Evolutionary conservation across 2,888 invertebrate species (phyloP).

Genomic region (Hemistola chrysoprasaria): DNA sequence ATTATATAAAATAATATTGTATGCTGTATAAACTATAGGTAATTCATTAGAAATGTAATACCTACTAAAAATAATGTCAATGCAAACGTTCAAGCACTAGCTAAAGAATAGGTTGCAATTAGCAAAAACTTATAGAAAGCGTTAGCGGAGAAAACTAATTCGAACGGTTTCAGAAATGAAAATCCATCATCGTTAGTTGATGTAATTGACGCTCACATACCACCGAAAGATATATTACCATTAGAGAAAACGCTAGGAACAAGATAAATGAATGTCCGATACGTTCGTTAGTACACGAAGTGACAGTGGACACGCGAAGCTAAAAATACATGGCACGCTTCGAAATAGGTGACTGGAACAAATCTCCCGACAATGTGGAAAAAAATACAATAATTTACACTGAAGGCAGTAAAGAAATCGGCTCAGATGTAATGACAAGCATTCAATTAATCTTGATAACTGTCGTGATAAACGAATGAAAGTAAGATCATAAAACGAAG

Average conservation of each 20-base stretch:
- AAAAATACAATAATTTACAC: slow-evolving; percentile 8
- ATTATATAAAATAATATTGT: too few relatives aligned
- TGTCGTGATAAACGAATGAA: too few relatives aligned
- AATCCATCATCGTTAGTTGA: slow-evolving; percentile 35
- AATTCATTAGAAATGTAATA: too few relatives aligned
- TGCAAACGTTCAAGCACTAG: too few relatives aligned
- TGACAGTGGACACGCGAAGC: slow-evolving; percentile 46
- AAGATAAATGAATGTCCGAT: slow-evolving; percentile 45
- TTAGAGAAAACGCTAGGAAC: slow-evolving; percentile 42
- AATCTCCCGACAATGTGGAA: slow-evolving; percentile 8
- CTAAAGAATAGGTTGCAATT: too few relatives aligned
- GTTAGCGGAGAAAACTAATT: slow-evolving; percentile 33
- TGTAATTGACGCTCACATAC: slow-evolving; percentile 38
- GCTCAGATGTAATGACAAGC: not conserved
- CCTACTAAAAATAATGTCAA: too few relatives aligned
- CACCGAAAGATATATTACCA: slow-evolving; percentile 33
- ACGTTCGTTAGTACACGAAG: slow-evolving; percentile 30
- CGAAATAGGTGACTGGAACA: slow-evolving; percentile 51
- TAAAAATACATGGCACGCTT: slow-evolving; percentile 37
- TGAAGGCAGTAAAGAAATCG: not conserved
- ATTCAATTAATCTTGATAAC: too few relatives aligned
- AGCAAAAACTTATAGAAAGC: slow-evolving; percentile 26
- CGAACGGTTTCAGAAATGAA: slow-evolving; percentile 30
- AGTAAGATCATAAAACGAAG: too few relatives aligned
- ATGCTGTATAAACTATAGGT: too few relatives aligned